Base-by-base conservation (phyloP, 2,888 invertebrate genomes). In the Diloba caeruleocephala region DNA sequence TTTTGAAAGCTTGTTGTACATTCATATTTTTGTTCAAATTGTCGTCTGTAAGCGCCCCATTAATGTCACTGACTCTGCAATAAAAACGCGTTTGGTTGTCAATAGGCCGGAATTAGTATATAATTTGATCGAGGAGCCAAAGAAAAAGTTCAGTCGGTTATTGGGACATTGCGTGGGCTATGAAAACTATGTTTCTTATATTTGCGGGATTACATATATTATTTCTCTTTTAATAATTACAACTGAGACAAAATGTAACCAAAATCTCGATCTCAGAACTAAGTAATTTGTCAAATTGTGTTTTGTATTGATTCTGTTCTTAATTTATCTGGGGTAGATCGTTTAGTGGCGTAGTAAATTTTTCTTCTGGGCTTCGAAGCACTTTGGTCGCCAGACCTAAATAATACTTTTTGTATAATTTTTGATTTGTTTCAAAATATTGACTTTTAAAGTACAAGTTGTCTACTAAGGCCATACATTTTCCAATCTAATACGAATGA, bases 221-320 rank as follows among this genome's bases (percentile, higher is more conserved):
- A 49, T 36, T 19, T 13, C 36, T 42, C 14, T 31, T 15, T 7
- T 25, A 29, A 23, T 43, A 28, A 28, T 34, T 32, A 39, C 15
- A 28, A 15, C 34, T 39, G 34, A 45, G 34, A 48, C 33, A 25
- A 5, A 21, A 32, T 53, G 6, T 54, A 52, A 42, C 55, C 49
- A 46, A 60, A 48, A 46, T 43, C 17, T 45, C 44, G 64, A 64
- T 65, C 64, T 65, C 64, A 59, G 41, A 37, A 25, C 0, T 23
- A 12, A 28, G 42, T 38, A 13, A 43, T 39, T 51, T 41, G 38
- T 14, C 42, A 51, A 51, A 46, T 39, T 48, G 12, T 36, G 14
- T 57, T 43, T 39, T 19, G 6, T 21, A 33, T 29, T 43, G 17
- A 23, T 37, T 61, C 31, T 4, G 4, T 37, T 39, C 15, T 34